A percentile compares a stretch with the other conserved stretches of the same genome.
These are phyloP conservation scores for Actinia tenebrosa DNA, from an alignment of 64 coral and sea anemone genomes.

Conservation along the genomic window DNA sequence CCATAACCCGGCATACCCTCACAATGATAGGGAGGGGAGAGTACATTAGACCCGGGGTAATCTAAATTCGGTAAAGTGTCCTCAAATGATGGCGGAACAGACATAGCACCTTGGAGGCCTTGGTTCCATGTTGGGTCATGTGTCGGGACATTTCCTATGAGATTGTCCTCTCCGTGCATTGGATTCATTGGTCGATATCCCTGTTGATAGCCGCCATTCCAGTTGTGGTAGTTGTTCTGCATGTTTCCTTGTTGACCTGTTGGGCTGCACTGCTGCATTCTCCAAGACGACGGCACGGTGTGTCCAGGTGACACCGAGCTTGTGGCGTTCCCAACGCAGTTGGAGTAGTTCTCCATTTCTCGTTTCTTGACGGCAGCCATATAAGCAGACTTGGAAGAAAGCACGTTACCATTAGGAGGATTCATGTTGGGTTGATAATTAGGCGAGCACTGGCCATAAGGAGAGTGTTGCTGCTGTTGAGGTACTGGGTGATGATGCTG, in stretches of 20 bases:
- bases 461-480: slow-evolving; percentile 1
- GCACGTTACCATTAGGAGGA: not conserved
- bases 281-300: slow-evolving; percentile 33
- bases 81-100: slow-evolving; percentile 70
- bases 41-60: slow-evolving; percentile 28
- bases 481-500: slow-evolving; percentile 14
- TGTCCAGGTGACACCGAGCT: not conserved
- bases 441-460: slow-evolving; percentile 3
- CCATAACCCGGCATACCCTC: slow-evolving; percentile 25
- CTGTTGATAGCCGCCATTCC: not conserved
- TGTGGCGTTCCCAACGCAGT: slow-evolving; percentile 32
- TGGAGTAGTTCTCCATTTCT: slow-evolving; percentile 43
- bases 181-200: not conserved
- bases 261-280: not conserved
- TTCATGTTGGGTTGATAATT: slow-evolving; percentile 11
- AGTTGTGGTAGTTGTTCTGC: slow-evolving; percentile 11
- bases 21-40: slow-evolving; percentile 51
- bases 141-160: slow-evolving; percentile 4
- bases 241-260: slow-evolving; percentile 17
- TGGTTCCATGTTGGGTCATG: slow-evolving; percentile 50
- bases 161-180: slow-evolving; percentile 11
- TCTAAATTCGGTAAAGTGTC: slow-evolving; percentile 68
- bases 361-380: slow-evolving; percentile 66
- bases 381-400: slow-evolving; percentile 61
- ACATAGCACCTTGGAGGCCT: slow-evolving; percentile 9